Conservation (phyloP, 2,797 vertebrate genomes). For the Anableps anableps region DNA sequence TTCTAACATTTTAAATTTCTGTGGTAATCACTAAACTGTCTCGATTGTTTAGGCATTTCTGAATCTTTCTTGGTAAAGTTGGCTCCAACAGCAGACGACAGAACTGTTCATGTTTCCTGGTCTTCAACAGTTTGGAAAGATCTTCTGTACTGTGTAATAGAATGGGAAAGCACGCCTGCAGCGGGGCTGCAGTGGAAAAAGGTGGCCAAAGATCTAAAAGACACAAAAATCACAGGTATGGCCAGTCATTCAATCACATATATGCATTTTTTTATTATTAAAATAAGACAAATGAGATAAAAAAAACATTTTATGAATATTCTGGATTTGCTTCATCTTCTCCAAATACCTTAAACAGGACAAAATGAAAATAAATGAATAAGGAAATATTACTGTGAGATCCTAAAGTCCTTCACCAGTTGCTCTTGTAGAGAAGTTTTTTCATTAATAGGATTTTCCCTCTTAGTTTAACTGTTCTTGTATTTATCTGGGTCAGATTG, state of each 20-base stretch:
- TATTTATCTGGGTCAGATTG: neutral
- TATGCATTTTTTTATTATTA: neutral
- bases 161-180: slow-evolving; percentile 72
- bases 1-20: accelerated
- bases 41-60: slow-evolving; percentile 62
- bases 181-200: slow-evolving; percentile 73
- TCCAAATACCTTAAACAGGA: neutral
- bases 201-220: slow-evolving; percentile 53
- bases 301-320: neutral
- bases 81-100: slow-evolving; percentile 38
- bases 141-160: slow-evolving; percentile 75
- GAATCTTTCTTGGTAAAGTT: slow-evolving; percentile 51
- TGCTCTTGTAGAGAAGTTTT: neutral
- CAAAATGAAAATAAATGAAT: neutral
- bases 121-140: neutral
- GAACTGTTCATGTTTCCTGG: slow-evolving; percentile 61
- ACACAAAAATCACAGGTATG: slow-evolving; percentile 76
- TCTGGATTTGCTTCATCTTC: neutral
- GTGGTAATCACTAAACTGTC: neutral
- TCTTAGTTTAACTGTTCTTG: neutral
- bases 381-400: neutral
- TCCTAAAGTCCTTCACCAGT: neutral
- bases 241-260: neutral
- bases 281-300: neutral
- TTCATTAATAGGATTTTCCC: neutral